These are phyloP conservation scores for Dendrolimus pini DNA, from an alignment of 2,888 invertebrate genomes.

Conservation along the genomic window DNA sequence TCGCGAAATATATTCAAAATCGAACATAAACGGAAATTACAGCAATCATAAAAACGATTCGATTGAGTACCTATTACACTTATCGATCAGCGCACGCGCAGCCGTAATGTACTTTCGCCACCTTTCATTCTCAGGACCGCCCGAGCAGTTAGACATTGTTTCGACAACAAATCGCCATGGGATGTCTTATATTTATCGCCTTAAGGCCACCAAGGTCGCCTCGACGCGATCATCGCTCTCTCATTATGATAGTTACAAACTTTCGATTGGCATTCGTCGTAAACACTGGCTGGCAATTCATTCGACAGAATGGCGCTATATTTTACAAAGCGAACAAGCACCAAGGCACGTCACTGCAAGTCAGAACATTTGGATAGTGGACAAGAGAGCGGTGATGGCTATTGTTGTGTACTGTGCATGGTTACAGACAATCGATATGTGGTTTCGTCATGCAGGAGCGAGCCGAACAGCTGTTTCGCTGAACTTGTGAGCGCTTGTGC, in stretches of 20 bases:
- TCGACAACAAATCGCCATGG: conserved; percentile 27
- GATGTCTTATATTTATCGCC: conserved; percentile 39
- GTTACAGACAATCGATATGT: conserved; percentile 30
- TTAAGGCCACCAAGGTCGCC: conserved; percentile 37
- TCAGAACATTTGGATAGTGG: conserved; percentile 8
- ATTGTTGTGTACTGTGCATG: conserved; percentile 37
- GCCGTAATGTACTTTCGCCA: conserved; percentile 57
- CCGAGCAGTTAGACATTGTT: conserved; percentile 34
- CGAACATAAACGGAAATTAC: conserved; percentile 14
- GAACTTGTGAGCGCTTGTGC: conserved; percentile 10
- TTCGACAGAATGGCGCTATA: not conserved
- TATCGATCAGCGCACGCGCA: conserved; percentile 37
- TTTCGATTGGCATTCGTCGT: conserved; percentile 27
- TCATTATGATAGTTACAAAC: conserved; percentile 25
- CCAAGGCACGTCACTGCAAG: too few species aligned
- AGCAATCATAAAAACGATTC: conserved; percentile 1
- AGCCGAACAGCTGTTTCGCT: conserved; percentile 54
- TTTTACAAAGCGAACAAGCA: not conserved
- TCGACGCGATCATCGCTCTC: conserved; percentile 21
- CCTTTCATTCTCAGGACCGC: conserved; percentile 61
- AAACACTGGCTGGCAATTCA: conserved; percentile 14
- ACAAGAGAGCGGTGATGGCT: conserved; percentile 20
- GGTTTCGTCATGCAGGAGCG: conserved; percentile 37
- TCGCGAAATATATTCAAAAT: conserved; percentile 7
- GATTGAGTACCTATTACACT: not conserved